A percentile compares a stretch with the other conserved stretches of the same genome.
phyloP scores from a whole-genome alignment of 2,113 vertebrate species.

The Chaetodon trifascialis region DNA sequence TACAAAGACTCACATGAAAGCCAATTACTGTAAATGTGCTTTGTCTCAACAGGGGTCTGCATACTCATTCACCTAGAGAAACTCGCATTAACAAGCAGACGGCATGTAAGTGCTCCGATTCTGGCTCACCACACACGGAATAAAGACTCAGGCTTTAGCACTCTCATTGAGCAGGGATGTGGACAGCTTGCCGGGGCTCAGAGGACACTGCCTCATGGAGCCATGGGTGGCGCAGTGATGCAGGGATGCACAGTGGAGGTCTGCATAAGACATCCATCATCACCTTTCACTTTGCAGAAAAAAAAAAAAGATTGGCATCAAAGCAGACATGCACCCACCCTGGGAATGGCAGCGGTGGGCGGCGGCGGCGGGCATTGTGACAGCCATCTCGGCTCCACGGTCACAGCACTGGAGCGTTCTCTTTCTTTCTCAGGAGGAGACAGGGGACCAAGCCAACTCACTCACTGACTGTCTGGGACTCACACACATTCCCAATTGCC shows the following conservation, averaged over 20 bases:
- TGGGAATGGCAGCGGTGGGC: constrained; percentile 37
- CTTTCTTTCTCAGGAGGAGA: constrained; percentile 55
- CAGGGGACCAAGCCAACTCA: constrained; percentile 29
- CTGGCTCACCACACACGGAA: constrained; percentile 21
- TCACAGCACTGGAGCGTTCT: constrained; percentile 32
- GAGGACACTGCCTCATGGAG: constrained; percentile 30
- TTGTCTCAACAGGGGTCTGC: constrained; percentile 47
- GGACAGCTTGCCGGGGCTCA: constrained; percentile 15
- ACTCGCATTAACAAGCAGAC: constrained; percentile 40
- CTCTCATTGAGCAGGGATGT: constrained; percentile 28
- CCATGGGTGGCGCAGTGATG: constrained; percentile 19
- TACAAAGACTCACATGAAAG: not conserved
- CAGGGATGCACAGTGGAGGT: constrained; percentile 32
- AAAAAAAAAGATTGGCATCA: constrained; percentile 9
- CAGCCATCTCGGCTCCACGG: constrained; percentile 44
- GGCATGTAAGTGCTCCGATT: constrained; percentile 28
- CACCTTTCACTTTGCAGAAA: constrained; percentile 40
- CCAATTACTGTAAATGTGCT: not conserved
- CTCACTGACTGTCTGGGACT: constrained; percentile 47
- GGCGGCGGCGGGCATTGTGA: not conserved
- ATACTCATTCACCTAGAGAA: constrained; percentile 30
- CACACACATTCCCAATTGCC: constrained; percentile 41
- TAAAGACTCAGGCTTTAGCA: constrained; percentile 41
- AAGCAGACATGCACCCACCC: constrained; percentile 24
- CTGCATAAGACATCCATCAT: constrained; percentile 29